A percentile compares a stretch with the other conserved stretches of the same genome.
Evolutionary conservation across 2,797 vertebrate genomes (phyloP).

Genomic region (Enteromius unitaeniatus): DNA sequence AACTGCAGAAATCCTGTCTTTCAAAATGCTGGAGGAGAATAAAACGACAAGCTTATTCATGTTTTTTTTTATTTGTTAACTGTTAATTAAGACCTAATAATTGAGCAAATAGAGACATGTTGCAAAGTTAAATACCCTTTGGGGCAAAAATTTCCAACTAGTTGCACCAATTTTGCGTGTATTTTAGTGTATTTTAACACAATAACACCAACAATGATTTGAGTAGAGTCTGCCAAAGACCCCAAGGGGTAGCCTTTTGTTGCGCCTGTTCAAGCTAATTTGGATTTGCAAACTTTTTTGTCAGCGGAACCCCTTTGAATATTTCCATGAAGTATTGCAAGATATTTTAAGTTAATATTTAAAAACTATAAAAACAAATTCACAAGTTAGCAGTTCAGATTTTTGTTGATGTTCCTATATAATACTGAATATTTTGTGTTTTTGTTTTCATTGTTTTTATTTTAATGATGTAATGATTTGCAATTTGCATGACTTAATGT

Average conservation of each 20-base stretch:
- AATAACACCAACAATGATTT: not conserved
- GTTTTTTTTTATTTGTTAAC: conserved; percentile 37
- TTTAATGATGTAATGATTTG: not conserved
- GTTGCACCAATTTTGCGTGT: not conserved
- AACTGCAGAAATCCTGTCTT: conserved; percentile 43
- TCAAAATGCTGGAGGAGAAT: conserved; percentile 35
- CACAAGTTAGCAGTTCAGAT: not conserved
- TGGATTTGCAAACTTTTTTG: not conserved
- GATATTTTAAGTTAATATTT: not conserved
- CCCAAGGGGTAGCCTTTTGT: not conserved
- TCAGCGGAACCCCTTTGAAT: not conserved
- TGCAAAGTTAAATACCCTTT: conserved; percentile 5
- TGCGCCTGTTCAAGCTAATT: not conserved
- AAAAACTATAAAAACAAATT: not conserved
- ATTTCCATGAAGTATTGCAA: not conserved
- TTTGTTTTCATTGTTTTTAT: not conserved
- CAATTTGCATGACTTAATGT: not conserved
- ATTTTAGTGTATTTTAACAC: not conserved
- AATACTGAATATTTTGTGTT: not conserved
- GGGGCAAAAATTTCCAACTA: not conserved
- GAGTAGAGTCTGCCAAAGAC: not conserved
- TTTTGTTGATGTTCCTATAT: not conserved
- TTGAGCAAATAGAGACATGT: conserved; percentile 19
- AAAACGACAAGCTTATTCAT: conserved; percentile 40
- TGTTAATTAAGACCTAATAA: conserved; percentile 44